phyloP scores from a whole-genome alignment of 2,888 invertebrate species.

The Alentia gelatinosa region DNA sequence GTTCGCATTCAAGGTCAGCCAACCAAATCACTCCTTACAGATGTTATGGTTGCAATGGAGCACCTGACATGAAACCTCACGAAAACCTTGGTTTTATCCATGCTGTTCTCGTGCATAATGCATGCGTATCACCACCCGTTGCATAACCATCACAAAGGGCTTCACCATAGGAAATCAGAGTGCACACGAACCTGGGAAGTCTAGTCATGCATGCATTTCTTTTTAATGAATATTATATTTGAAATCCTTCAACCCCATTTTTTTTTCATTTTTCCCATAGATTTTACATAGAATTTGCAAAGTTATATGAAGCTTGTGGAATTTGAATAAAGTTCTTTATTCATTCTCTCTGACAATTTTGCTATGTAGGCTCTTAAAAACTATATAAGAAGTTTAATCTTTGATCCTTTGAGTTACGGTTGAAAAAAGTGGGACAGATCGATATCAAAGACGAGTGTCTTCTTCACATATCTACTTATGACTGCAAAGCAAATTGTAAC shows the following conservation, averaged over 20 bases:
- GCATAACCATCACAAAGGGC: not conserved
- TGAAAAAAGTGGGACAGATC: not conserved
- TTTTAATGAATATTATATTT: no score
- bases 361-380: no score
- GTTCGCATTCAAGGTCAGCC: not conserved
- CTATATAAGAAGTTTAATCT: slow-evolving; percentile 6
- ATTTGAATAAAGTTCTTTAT: no score
- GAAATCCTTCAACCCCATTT: no score
- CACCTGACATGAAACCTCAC: not conserved
- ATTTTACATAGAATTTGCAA: no score
- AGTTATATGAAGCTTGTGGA: no score
- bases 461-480: not conserved
- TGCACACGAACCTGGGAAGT: not conserved
- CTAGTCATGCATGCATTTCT: not conserved
- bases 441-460: slow-evolving; percentile 7
- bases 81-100: not conserved
- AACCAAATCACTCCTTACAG: not conserved
- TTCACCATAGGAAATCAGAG: not conserved
- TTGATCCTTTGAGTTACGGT: not conserved
- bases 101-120: not conserved
- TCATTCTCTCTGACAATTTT: no score
- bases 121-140: not conserved
- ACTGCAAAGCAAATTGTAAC: slow-evolving; percentile 12
- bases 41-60: not conserved
- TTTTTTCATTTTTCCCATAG: no score